Percentiles rank a stretch among this genome's conserved stretches.
Evolutionary conservation across 1,140 invertebrate species (phyloP).

Genomic region (Ptiloglossa arizonensis): DNA sequence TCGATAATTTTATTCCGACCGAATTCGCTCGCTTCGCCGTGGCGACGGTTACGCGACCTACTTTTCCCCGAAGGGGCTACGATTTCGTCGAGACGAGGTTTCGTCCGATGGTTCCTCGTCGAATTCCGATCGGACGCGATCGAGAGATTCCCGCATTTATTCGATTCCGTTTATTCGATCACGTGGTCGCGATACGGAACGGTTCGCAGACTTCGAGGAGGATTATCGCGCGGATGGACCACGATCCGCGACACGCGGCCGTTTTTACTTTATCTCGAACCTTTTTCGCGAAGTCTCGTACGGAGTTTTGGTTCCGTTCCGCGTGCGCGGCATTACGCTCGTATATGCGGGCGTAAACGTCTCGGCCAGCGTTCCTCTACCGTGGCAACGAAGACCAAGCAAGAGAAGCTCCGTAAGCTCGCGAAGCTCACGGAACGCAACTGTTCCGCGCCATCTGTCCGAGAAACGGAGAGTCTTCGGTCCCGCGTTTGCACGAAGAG

Average conservation of each 20-base stretch:
- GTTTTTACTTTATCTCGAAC: no score
- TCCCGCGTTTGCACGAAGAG: not conserved
- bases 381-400: not conserved
- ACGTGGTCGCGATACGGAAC: no score
- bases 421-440: not conserved
- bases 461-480: not conserved
- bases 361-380: not conserved
- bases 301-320: no score
- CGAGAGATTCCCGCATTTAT: no score
- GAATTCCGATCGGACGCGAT: no score
- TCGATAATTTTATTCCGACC: conserved; percentile 46
- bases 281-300: no score
- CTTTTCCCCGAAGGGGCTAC: not conserved
- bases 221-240: no score
- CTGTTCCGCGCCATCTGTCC: no score
- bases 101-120: no score
- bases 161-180: no score
- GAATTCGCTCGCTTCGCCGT: not conserved
- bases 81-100: not conserved
- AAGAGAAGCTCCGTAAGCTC: not conserved
- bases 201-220: no score
- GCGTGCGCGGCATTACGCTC: not conserved
- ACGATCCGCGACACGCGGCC: no score
- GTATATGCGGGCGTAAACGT: not conserved
- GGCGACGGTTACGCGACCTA: conserved; percentile 19